phyloP scores from a whole-genome alignment of 2,113 vertebrate genomes.

The Pandion haliaetus region DNA sequence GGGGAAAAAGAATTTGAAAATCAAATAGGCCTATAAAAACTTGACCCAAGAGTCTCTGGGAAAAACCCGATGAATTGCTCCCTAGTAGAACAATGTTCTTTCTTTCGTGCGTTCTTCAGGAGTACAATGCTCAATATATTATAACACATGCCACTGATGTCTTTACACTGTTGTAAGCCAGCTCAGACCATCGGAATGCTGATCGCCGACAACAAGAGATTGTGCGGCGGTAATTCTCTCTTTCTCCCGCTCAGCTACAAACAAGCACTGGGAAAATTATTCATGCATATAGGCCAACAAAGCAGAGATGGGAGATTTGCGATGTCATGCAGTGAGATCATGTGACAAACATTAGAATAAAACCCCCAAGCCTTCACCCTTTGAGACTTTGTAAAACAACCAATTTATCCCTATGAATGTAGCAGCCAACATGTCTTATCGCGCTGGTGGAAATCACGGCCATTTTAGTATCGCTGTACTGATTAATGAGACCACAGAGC shows the following conservation, averaged over 20 bases:
- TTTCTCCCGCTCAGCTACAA: slow-evolving; percentile 61
- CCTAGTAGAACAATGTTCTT: slow-evolving; percentile 89
- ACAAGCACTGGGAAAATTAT: slow-evolving; percentile 81
- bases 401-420: slow-evolving; percentile 30
- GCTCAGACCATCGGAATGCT: slow-evolving; percentile 82
- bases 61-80: slow-evolving; percentile 95
- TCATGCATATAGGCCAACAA: slow-evolving; percentile 74
- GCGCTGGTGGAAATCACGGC: background rate
- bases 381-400: slow-evolving; percentile 59
- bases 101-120: slow-evolving; percentile 83
- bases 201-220: slow-evolving; percentile 73
- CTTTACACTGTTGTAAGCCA: slow-evolving; percentile 83
- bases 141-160: slow-evolving; percentile 90
- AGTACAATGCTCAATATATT: slow-evolving; percentile 90
- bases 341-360: slow-evolving; percentile 57
- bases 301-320: slow-evolving; percentile 69
- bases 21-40: slow-evolving; percentile 97
- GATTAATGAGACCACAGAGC: background rate
- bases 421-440: background rate
- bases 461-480: background rate
- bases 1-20: slow-evolving; percentile 90
- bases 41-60: slow-evolving; percentile 99
- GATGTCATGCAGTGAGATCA: slow-evolving; percentile 70
- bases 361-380: slow-evolving; percentile 14
- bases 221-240: slow-evolving; percentile 60